A percentile compares a stretch with the other conserved stretches of the same genome.
phyloP scores from a whole-genome alignment of 2,113 vertebrate species.

The Thamnophis sirtalis region DNA sequence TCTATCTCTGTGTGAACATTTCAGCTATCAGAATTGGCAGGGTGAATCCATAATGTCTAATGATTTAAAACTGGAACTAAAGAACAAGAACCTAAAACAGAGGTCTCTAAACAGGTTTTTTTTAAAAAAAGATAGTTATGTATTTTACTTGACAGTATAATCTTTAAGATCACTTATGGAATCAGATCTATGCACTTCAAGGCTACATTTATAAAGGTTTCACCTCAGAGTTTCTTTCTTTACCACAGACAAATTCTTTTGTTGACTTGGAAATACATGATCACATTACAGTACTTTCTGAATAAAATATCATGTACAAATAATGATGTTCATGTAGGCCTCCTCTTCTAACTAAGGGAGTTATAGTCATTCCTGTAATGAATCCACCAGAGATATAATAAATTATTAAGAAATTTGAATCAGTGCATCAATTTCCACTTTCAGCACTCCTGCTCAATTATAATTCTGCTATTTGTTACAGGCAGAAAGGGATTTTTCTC shows the following conservation, averaged over 20 bases:
- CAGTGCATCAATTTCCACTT: conserved; percentile 15
- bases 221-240: neutral
- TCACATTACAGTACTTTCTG: conserved; percentile 31
- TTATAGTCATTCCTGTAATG: conserved; percentile 26
- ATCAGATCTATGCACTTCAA: neutral
- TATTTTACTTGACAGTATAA: neutral
- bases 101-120: neutral
- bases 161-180: neutral
- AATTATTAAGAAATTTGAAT: conserved; percentile 29
- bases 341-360: conserved; percentile 14
- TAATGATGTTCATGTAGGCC: conserved; percentile 19
- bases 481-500: conserved; percentile 6
- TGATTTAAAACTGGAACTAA: neutral
- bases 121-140: neutral
- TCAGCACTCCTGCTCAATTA: conserved; percentile 10
- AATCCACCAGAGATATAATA: conserved; percentile 32
- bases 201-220: conserved; percentile 2
- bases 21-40: neutral
- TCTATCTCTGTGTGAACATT: neutral
- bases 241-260: conserved; percentile 17
- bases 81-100: neutral
- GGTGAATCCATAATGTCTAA: neutral
- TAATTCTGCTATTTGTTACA: conserved; percentile 8
- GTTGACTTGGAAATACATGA: conserved; percentile 15
- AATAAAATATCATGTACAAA: conserved; percentile 33